A percentile compares a stretch with the other conserved stretches of the same genome.
Evolutionary conservation across 2,888 invertebrate genomes (phyloP).

Genomic region (Hirtodrosophila histrioides): DNA sequence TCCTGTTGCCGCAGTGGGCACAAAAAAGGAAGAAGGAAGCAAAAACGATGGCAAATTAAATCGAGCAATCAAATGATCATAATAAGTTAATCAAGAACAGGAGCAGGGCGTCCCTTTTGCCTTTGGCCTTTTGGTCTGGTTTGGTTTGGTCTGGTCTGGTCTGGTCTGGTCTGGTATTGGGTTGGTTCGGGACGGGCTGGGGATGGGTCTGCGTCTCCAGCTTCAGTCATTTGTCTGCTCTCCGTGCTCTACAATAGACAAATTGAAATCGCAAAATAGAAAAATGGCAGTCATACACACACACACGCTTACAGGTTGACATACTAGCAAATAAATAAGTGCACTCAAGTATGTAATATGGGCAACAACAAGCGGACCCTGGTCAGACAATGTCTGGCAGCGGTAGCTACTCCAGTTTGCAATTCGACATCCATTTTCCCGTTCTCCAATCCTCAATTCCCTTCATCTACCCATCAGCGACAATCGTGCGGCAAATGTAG

Average conservation of each 20-base stretch:
- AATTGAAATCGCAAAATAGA: constrained; percentile 74
- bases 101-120: constrained; percentile 43
- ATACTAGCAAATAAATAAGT: constrained; percentile 76
- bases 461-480: constrained; percentile 36
- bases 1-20: background rate
- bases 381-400: constrained; percentile 64
- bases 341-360: constrained; percentile 80
- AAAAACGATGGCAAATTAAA: constrained; percentile 71
- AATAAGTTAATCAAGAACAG: constrained; percentile 78
- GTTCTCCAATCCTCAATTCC: background rate
- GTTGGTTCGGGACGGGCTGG: background rate
- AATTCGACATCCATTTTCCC: constrained; percentile 31
- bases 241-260: constrained; percentile 57
- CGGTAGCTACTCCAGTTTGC: constrained; percentile 41
- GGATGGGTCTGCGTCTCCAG: constrained; percentile 6
- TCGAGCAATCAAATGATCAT: constrained; percentile 79
- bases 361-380: constrained; percentile 47
- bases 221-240: constrained; percentile 47
- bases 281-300: constrained; percentile 53
- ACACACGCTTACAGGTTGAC: constrained; percentile 57
- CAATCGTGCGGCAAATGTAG: constrained; percentile 74
- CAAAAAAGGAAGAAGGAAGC: constrained; percentile 7
- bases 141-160: constrained; percentile 17
- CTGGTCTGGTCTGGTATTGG: constrained; percentile 13
- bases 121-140: constrained; percentile 16